These are phyloP conservation scores for Percina caprodes DNA, from an alignment of 2,113 vertebrate genomes.

Conservation along the genomic window DNA sequence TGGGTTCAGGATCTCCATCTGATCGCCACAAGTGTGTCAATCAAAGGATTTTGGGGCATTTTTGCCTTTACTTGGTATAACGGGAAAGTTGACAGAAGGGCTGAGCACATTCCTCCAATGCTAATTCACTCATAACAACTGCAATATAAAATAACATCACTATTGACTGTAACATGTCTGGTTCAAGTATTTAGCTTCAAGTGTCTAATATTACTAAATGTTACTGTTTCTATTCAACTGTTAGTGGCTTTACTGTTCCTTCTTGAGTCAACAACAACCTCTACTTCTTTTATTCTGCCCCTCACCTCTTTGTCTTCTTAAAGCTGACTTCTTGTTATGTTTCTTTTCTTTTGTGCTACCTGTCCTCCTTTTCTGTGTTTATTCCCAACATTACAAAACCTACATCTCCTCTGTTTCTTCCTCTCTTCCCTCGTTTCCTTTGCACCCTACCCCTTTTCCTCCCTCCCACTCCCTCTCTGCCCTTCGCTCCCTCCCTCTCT, in stretches of 20 bases:
- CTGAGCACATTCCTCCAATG: not conserved
- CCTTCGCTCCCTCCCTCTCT: conserved; percentile 4
- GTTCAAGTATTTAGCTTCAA: not conserved
- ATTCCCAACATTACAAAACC: not conserved
- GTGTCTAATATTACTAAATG: not conserved
- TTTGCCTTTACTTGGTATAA: not conserved
- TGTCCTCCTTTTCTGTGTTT: conserved; percentile 20
- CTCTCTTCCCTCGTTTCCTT: not conserved
- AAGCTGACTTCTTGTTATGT: conserved; percentile 8
- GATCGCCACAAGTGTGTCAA: not conserved
- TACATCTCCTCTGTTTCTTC: not conserved
- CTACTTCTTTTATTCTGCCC: not conserved
- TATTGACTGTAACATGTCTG: not conserved
- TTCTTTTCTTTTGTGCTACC: conserved; percentile 9
- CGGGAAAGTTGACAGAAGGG: not conserved
- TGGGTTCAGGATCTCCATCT: not conserved
- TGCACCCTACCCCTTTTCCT: not conserved
- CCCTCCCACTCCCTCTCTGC: not conserved
- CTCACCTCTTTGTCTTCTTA: not conserved
- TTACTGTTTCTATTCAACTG: not conserved
- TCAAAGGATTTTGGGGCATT: not conserved
- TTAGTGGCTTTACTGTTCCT: not conserved
- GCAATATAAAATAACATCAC: conserved; percentile 1
- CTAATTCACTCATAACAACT: not conserved
- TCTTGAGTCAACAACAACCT: not conserved